Evolutionary conservation across 35 echinoderm and acorn worm genomes (phyloP), one percentile per base, ranked within the genome.

Genomic region (Apostichopus californicus): DNA sequence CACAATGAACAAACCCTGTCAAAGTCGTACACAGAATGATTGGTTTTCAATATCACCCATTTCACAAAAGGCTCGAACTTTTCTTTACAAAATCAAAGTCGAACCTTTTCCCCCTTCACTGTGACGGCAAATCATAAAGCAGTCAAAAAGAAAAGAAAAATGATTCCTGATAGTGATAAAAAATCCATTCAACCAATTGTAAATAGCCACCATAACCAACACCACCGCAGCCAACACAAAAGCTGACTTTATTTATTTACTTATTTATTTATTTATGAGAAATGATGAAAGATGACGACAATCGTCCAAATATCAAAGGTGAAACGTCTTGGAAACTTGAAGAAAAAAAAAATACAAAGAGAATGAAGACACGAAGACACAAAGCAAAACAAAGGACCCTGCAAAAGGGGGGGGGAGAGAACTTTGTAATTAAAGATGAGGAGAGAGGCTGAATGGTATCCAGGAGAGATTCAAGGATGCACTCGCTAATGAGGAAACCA

Each of bases 401-500:
- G 75, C 18, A 77, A 46, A 46, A 2, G 25, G 24, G 17, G 78
- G 13, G 20, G 12, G 6, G 20, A 75, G 71, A 22, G 71, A 75
- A 75, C 71, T 5, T 75, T 75, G 71, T 75, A 18, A 75, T 75
- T 20, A 75, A 75, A 75, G 71, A 75, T n/a, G 71, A 59, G 0
- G 71, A 59, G 11, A 85, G 58, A 85, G 20, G 15, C 56, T 59
- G 22, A 85, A 85, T 58, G 55, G 18, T 57, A 84, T 12, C 25
- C 8, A 81, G 9, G 78, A 85, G 81, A 85, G 52, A 58, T n/a
- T 75, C 12, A 55, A 85, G 56, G 52, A 25, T 20, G 18, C 15
- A 58, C 8, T 55, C 5, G 57, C 81, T 57, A 59, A 85, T 85
- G 77, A 78, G 34, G 54, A 78, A 56, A 86, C 13, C 87, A 92